Base-by-base conservation (phyloP, 2,888 invertebrate genomes). In the Andrena fulva region DNA sequence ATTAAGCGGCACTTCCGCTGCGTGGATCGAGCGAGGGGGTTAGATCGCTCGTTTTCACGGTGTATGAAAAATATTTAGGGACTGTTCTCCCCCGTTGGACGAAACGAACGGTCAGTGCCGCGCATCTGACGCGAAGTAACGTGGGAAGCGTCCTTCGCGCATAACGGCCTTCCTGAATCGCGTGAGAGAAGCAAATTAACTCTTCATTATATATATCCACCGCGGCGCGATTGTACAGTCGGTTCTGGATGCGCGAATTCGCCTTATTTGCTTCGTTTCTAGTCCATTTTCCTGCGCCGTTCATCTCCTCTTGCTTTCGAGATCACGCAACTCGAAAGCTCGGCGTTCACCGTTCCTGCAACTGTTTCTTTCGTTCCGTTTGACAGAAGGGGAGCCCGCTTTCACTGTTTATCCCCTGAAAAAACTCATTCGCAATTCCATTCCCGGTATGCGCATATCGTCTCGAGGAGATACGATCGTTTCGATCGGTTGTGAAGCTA, bases 161-260 rank as follows among this genome's bases (percentile, higher is more conserved):
- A 85, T 84, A 87, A 90, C 89, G 90, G 87, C 89, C 91, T 91
- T 87, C 81, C 86, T 69, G 85, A 87, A 82, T 90, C 82, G 90
- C 90, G 91, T 89, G 90, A 91, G 89, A 85, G 74, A 74, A 72
- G 72, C 78, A 81, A 90, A 90, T 91, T 90, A 89, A 86, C 86
- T 84, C 81, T 82, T 85, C 87, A 69, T 87, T 82, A 76, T 76
- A 69, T 62, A 67, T 77, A 85, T 71, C 52, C 69, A 52, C 42
- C 52, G 60, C 12, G 56, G 59, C 27, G 63, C n/a, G 20, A 54
- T 52, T 63, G 27, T 56, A 48, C 31, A 48, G 31, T n/a, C 68
- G 81, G 42, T 81, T 78, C 84, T 81, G 77, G 67, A 74, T 66
- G 67, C 81, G 70, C 78, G 76, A 81, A 75, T 63, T 54, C 35